A percentile compares a stretch with the other conserved stretches of the same genome.
Evolutionary conservation across 2,797 vertebrate genomes (phyloP).

Genomic region (Philypnodon macrostomus): DNA sequence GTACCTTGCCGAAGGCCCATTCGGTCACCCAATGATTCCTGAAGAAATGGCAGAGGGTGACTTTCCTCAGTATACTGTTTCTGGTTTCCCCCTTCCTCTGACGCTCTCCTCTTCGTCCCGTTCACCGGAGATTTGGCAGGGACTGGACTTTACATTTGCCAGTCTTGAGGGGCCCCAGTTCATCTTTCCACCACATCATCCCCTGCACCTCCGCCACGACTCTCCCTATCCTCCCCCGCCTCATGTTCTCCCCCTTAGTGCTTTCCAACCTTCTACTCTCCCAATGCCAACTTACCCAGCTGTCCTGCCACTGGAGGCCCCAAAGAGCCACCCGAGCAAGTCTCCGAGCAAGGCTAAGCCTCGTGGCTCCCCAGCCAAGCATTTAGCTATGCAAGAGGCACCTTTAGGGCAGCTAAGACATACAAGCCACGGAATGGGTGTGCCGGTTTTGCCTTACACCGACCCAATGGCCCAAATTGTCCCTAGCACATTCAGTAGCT

Average conservation of each 20-base stretch:
- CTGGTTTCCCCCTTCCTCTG: slow-evolving; percentile 91
- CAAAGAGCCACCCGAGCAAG: slow-evolving; percentile 88
- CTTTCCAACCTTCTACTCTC: slow-evolving; percentile 77
- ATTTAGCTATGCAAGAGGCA: slow-evolving; percentile 97
- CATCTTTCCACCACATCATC: slow-evolving; percentile 90
- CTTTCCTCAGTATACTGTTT: slow-evolving; percentile 83
- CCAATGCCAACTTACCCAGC: slow-evolving; percentile 90
- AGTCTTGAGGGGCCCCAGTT: slow-evolving; percentile 89
- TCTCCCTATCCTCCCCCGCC: slow-evolving; percentile 83
- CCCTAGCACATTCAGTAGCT: slow-evolving; percentile 92
- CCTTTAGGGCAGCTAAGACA: slow-evolving; percentile 98
- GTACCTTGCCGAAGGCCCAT: slow-evolving; percentile 89
- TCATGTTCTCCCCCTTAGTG: slow-evolving; percentile 85
- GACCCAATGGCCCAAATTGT: slow-evolving; percentile 90
- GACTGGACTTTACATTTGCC: slow-evolving; percentile 90
- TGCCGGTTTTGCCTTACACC: slow-evolving; percentile 97
- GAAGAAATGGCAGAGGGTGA: slow-evolving; percentile 91
- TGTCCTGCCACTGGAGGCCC: slow-evolving; percentile 89
- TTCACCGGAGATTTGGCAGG: slow-evolving; percentile 93
- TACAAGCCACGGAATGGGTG: slow-evolving; percentile 94
- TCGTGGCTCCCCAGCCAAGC: slow-evolving; percentile 87
- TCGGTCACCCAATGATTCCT: slow-evolving; percentile 91
- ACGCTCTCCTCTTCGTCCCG: slow-evolving; percentile 89
- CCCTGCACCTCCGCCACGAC: slow-evolving; percentile 84
- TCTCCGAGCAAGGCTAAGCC: slow-evolving; percentile 87